Base-by-base conservation (phyloP, 1,140 invertebrate species). In the Littorina saxatilis region DNA sequence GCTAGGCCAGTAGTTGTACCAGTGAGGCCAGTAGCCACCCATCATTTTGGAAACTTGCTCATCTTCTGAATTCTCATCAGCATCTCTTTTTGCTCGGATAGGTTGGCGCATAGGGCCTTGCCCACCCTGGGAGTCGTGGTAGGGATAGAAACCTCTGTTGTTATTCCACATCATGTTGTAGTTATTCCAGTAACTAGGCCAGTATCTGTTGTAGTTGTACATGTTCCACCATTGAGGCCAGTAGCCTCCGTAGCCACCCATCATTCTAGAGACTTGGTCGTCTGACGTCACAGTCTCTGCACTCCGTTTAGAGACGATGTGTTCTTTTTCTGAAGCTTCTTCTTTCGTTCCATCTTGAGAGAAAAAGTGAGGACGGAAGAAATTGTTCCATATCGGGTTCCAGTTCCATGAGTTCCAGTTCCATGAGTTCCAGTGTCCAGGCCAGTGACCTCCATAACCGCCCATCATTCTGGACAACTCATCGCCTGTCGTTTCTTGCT, bases 151-250 rank as follows among this genome's bases (percentile, higher is more conserved):
- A 2, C 9, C 20, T 13, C 35, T n/a, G 40, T 72, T 20, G 68
- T 72, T 72, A 37, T 72, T 72, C 68, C 68, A 72, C 68, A 39
- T 39, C 68, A 39, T 72, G 20, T 15, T 39, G 39, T 72, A 23
- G 20, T 43, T 40, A 17, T 72, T 39, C 35, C 68, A 40, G 61
- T 63, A 63, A 5, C 40, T 23, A 72, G 73, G 73, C 73, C 73
- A 75, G 73, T 75, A 55, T 75, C 73, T 75, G 73, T 50, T 52
- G 40, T 27, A 35, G 43, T 32, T 52, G 43, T 27, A 75, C 43
- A 32, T 52, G 68, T 72, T 72, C 68, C 68, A 72, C 43, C 32
- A 35, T 32, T 55, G 73, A 55, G 73, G 73, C 73, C 73, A 75
- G 47, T 75, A 55, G 3, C 73, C 73, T 1, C 50, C 43, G 37